These are phyloP conservation scores for Phenganax stokvisi DNA, from an alignment of 92 coral and sea anemone species.

Conservation along the genomic window DNA sequence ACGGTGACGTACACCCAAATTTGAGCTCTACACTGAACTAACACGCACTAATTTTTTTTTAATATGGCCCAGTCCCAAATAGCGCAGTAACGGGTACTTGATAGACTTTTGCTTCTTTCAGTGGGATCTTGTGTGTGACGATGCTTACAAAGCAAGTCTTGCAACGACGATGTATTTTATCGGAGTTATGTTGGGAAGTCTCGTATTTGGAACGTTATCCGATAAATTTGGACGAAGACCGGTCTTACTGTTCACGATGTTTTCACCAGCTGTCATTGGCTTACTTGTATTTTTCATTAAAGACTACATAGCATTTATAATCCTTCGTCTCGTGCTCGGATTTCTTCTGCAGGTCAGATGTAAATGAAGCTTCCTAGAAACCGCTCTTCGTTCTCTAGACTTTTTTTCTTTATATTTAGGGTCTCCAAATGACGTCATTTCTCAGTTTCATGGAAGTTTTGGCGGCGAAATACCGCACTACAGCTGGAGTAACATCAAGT, in stretches of 20 bases:
- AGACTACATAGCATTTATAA: conserved; percentile 25
- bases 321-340: conserved; percentile 30
- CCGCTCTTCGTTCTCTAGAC: background rate
- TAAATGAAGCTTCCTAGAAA: no score
- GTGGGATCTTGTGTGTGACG: conserved; percentile 39
- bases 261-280: background rate
- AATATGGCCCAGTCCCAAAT: no score
- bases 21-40: no score
- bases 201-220: conserved; percentile 32
- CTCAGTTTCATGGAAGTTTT: conserved; percentile 1
- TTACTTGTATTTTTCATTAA: conserved; percentile 2
- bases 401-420: conserved; percentile 1
- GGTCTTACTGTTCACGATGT: conserved; percentile 9
- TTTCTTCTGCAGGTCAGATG: conserved; percentile 15
- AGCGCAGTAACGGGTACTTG: background rate
- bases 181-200: conserved; percentile 19
- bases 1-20: no score
- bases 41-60: no score
- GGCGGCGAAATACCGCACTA: conserved; percentile 16
- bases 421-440: conserved; percentile 31
- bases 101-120: background rate
- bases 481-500: background rate
- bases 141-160: conserved; percentile 16
- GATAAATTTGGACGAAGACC: conserved; percentile 35
- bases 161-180: conserved; percentile 22